These are phyloP conservation scores for Periplaneta americana DNA, from an alignment of 1,140 invertebrate genomes.

Conservation along the genomic window DNA sequence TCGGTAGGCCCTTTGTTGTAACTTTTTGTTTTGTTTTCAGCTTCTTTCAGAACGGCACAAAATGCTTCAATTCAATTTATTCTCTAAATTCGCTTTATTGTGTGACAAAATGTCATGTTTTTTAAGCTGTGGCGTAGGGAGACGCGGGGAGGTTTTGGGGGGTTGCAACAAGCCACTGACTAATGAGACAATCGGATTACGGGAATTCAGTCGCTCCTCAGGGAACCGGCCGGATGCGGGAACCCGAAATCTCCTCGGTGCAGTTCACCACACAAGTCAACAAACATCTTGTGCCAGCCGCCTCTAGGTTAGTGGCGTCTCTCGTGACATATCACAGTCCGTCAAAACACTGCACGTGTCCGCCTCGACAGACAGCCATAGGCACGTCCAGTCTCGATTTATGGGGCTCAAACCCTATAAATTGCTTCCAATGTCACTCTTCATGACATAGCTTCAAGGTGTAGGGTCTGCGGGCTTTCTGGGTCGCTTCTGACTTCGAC, in stretches of 20 bases:
- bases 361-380: neutral
- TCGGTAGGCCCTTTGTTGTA: too few species aligned
- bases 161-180: neutral
- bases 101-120: neutral
- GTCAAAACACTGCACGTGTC: neutral
- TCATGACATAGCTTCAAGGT: too few species aligned
- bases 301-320: neutral
- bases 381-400: neutral
- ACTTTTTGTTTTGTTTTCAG: neutral
- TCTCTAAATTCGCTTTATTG: neutral
- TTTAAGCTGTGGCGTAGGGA: neutral
- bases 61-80: neutral
- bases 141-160: neutral
- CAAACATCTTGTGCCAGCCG: neutral
- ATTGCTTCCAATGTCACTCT: too few species aligned
- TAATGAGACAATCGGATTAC: conserved; percentile 10
- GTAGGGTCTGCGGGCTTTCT: too few species aligned
- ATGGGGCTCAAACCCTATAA: neutral
- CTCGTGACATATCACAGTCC: neutral
- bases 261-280: neutral
- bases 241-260: neutral
- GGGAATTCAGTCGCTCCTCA: neutral
- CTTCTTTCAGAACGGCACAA: neutral
- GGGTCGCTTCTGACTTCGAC: too few species aligned
- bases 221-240: neutral